These are phyloP conservation scores for Epistrophe grossulariae DNA, from an alignment of 2,888 invertebrate genomes.

Conservation along the genomic window DNA sequence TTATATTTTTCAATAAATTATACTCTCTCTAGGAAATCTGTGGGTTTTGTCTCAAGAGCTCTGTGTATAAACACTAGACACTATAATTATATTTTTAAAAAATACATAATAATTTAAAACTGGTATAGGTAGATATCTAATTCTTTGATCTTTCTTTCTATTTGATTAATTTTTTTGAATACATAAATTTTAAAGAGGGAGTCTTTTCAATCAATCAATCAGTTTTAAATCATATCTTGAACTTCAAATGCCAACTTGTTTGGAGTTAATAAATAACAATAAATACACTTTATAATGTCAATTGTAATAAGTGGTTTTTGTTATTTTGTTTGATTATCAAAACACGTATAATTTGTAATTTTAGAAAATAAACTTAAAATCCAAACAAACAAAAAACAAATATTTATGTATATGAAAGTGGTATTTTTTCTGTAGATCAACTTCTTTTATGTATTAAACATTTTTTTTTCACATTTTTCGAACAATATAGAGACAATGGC, in stretches of 20 bases:
- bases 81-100: slow-evolving; percentile 1
- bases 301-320: neutral
- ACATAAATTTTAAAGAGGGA: neutral
- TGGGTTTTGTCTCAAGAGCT: slow-evolving; percentile 3
- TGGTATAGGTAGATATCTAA: neutral
- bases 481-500: too few relatives aligned
- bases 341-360: neutral
- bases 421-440: too few relatives aligned
- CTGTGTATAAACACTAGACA: neutral
- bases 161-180: neutral
- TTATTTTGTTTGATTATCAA: neutral
- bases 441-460: too few relatives aligned
- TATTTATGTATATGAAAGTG: too few relatives aligned
- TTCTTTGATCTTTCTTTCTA: neutral
- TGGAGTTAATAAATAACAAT: slow-evolving; percentile 4
- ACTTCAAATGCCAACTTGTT: slow-evolving; percentile 7
- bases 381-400: too few relatives aligned
- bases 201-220: neutral
- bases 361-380: too few relatives aligned
- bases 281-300: neutral
- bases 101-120: neutral
- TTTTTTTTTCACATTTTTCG: too few relatives aligned
- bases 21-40: neutral
- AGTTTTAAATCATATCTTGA: neutral
- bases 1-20: neutral